A percentile compares a stretch with the other conserved stretches of the same genome.
Evolutionary conservation across 2,797 vertebrate genomes (phyloP).

Genomic region (Cygnus olor): DNA sequence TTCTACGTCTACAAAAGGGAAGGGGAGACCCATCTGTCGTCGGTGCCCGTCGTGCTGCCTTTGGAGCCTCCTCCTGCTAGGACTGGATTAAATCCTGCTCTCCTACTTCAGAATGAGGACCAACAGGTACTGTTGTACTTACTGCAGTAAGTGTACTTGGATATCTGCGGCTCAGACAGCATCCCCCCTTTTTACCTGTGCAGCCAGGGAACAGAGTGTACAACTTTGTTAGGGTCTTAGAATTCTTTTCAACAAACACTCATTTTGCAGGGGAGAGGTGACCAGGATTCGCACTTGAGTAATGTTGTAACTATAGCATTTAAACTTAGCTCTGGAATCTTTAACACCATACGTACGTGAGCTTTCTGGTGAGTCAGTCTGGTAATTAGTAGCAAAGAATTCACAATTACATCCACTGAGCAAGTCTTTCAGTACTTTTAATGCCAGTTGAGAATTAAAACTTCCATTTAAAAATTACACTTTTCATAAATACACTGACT

Average conservation of each 20-base stretch:
- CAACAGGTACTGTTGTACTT: background rate
- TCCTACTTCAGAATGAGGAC: background rate
- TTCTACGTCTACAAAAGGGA: background rate
- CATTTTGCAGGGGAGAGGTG: background rate
- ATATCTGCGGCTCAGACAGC: background rate
- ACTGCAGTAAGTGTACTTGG: background rate
- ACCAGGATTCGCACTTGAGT: background rate
- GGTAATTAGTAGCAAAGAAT: background rate
- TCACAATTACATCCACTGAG: background rate
- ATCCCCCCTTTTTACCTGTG: background rate
- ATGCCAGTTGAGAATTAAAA: constrained; percentile 75
- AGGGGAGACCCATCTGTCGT: background rate
- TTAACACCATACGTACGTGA: background rate
- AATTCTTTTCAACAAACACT: background rate
- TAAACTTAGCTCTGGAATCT: background rate
- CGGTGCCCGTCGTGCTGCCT: background rate
- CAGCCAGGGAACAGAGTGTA: background rate
- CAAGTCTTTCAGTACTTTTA: constrained; percentile 72
- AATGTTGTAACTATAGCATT: background rate
- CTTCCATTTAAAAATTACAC: constrained; percentile 78
- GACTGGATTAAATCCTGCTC: background rate
- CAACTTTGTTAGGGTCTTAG: background rate
- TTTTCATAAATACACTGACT: constrained; percentile 77
- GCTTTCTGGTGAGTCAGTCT: background rate
- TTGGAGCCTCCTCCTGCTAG: background rate